Evolutionary conservation across 2,888 invertebrate genomes (phyloP).

Genomic region (Ommatoiulus sabulosus): DNA sequence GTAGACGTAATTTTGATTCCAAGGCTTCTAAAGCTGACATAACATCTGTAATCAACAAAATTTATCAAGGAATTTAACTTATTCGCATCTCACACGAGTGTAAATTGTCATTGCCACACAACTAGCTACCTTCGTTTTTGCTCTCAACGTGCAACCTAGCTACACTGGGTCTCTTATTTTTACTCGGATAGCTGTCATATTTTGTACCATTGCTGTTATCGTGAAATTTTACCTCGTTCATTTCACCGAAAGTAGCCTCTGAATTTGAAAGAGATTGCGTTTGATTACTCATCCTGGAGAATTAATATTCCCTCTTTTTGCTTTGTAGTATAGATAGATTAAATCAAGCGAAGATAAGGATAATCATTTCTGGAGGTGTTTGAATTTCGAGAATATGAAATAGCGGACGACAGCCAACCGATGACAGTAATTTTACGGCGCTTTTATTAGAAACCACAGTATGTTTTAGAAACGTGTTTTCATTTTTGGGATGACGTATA

Average conservation of each 20-base stretch:
- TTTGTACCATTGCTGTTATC: neutral
- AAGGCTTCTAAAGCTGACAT: neutral
- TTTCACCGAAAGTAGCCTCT: neutral
- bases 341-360: no score
- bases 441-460: no score
- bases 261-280: neutral
- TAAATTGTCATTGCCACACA: neutral
- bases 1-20: neutral
- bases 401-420: no score
- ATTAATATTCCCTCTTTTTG: no score
- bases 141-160: conserved; percentile 6
- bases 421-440: no score
- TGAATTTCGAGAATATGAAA: no score
- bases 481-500: no score
- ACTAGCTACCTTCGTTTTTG: neutral
- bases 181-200: neutral
- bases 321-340: no score
- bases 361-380: no score
- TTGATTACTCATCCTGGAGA: no score
- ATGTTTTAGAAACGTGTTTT: no score
- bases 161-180: neutral
- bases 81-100: neutral
- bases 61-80: neutral
- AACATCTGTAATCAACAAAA: neutral
- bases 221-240: neutral